Percentiles rank a stretch among this genome's conserved stretches.
phyloP scores from a whole-genome alignment of 1,140 invertebrate species.

The Hyles vespertilio region DNA sequence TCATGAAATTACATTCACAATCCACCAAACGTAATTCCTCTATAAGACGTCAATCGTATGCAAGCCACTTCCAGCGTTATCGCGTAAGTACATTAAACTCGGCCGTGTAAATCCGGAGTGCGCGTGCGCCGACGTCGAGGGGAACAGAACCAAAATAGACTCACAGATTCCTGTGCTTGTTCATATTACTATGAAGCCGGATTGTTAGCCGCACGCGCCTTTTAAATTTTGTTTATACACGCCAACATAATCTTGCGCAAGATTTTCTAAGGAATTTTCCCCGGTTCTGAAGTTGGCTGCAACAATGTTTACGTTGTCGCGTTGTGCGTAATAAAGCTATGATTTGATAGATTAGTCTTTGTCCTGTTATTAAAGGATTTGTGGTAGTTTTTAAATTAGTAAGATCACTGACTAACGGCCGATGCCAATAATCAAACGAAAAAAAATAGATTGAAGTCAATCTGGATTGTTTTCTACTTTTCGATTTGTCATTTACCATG shows the following conservation, averaged over 20 bases:
- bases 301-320: too few relatives aligned
- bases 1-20: too few relatives aligned
- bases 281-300: background rate
- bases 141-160: constrained; percentile 41
- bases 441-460: too few relatives aligned
- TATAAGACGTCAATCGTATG: background rate
- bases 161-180: constrained; percentile 30
- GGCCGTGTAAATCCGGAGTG: constrained; percentile 21
- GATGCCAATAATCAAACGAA: too few relatives aligned
- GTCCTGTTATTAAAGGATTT: too few relatives aligned
- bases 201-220: constrained; percentile 27
- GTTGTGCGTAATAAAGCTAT: too few relatives aligned
- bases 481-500: too few relatives aligned
- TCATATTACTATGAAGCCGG: constrained; percentile 22
- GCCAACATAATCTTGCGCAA: constrained; percentile 9
- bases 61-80: constrained; percentile 8
- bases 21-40: too few relatives aligned
- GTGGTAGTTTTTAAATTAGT: too few relatives aligned
- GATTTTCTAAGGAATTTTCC: constrained; percentile 7
- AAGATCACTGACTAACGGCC: too few relatives aligned
- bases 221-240: constrained; percentile 13
- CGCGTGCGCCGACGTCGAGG: constrained; percentile 35
- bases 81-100: constrained; percentile 38
- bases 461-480: too few relatives aligned
- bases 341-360: too few relatives aligned